Evolutionary conservation across 1,140 invertebrate genomes (phyloP).

Genomic region (Drosophila nebulosa): DNA sequence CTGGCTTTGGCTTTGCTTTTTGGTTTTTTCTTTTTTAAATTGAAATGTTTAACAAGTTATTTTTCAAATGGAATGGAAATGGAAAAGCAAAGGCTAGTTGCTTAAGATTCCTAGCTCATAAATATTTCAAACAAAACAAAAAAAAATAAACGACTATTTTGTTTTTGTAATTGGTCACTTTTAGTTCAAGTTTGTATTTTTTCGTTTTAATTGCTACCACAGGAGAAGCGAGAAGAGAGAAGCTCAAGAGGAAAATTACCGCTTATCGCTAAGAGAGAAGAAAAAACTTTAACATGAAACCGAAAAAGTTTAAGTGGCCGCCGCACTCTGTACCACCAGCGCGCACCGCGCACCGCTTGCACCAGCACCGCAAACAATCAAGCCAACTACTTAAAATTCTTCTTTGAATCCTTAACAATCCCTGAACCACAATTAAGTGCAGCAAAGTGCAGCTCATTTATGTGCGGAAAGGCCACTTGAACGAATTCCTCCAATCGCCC

Average conservation of each 20-base stretch:
- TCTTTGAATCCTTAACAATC: not conserved
- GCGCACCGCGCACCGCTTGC: constrained; percentile 26
- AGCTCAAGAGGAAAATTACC: constrained; percentile 49
- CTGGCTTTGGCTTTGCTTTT: not conserved
- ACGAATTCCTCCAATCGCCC: not conserved
- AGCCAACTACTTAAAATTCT: not conserved
- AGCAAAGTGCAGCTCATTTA: constrained; percentile 65
- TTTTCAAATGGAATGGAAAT: not conserved
- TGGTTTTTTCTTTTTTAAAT: not conserved
- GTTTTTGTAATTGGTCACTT: not conserved
- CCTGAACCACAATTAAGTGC: constrained; percentile 51
- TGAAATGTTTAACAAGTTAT: not conserved
- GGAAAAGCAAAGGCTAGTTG: not conserved
- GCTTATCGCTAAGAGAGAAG: constrained; percentile 49
- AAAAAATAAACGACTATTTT: not conserved
- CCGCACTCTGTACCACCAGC: not conserved
- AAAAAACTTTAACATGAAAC: not conserved
- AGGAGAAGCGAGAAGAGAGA: constrained; percentile 35
- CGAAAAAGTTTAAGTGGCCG: constrained; percentile 38
- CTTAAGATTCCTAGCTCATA: not conserved
- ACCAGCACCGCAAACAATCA: not conserved
- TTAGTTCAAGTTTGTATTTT: not conserved
- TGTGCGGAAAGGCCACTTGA: constrained; percentile 30
- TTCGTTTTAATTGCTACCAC: constrained; percentile 61
- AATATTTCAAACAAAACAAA: not conserved